phyloP scores from a whole-genome alignment of 2,113 vertebrate genomes.

The Lepidothrix coronata region DNA sequence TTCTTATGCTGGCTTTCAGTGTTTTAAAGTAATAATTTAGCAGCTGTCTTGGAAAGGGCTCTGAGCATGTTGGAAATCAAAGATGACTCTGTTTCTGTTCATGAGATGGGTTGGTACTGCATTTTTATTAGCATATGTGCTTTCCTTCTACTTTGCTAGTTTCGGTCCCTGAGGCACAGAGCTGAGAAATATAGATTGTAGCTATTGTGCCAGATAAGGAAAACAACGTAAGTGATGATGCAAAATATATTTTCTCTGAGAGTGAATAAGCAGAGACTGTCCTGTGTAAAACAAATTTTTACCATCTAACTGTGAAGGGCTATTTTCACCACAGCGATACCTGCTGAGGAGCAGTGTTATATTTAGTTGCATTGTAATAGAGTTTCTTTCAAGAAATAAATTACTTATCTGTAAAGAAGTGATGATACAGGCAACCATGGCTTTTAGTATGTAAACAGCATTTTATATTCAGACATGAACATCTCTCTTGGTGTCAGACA shows the following conservation, averaged over 20 bases:
- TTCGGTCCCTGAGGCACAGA: background rate
- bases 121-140: background rate
- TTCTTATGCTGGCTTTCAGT: background rate
- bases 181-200: slow-evolving; percentile 29
- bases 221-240: slow-evolving; percentile 42
- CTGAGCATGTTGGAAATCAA: background rate
- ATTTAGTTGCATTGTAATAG: background rate
- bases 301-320: background rate
- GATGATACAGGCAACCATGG: background rate
- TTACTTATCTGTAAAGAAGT: background rate
- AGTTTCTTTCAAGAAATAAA: slow-evolving; percentile 2
- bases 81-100: slow-evolving; percentile 9
- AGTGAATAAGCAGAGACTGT: slow-evolving; percentile 28
- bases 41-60: background rate
- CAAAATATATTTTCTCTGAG: slow-evolving; percentile 39
- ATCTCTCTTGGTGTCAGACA: background rate
- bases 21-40: slow-evolving; percentile 25
- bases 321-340: background rate
- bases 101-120: background rate
- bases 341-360: slow-evolving; percentile 11
- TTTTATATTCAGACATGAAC: background rate
- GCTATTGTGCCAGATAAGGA: slow-evolving; percentile 8
- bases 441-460: background rate
- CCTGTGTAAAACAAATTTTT: slow-evolving; percentile 19
- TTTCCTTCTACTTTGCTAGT: slow-evolving; percentile 23